phyloP scores from a whole-genome alignment of 1,140 invertebrate genomes.

The Temnothorax nylanderi region DNA sequence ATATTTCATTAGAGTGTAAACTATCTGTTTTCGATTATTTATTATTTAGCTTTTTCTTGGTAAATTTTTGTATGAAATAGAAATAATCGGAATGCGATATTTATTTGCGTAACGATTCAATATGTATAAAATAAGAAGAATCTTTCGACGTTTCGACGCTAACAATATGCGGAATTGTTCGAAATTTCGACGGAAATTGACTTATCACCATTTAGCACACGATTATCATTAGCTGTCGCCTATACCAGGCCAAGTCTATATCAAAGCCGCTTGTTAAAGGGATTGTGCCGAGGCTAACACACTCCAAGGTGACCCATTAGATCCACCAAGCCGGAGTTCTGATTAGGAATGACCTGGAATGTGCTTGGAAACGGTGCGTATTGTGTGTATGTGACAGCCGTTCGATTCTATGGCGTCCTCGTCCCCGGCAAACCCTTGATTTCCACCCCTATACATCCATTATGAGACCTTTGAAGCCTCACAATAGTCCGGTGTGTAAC shows the following conservation, averaged over 20 bases:
- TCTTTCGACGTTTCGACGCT: not conserved
- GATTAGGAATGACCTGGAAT: conserved; percentile 65
- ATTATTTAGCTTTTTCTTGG: not conserved
- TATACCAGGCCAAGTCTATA: not conserved
- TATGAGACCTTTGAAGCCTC: conserved; percentile 75
- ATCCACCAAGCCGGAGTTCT: conserved; percentile 55
- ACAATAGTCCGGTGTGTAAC: conserved; percentile 75
- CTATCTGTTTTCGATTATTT: not conserved
- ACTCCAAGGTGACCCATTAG: conserved; percentile 43
- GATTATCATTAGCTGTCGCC: not conserved
- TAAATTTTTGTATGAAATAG: not conserved
- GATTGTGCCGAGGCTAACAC: conserved; percentile 10
- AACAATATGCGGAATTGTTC: not conserved
- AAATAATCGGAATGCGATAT: not conserved
- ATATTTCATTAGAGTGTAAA: no score
- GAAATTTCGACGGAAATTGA: not conserved
- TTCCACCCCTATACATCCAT: conserved; percentile 51
- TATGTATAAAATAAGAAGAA: not conserved
- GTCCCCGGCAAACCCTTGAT: conserved; percentile 54
- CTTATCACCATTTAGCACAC: not conserved
- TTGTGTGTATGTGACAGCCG: conserved; percentile 55
- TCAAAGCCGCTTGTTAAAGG: conserved; percentile 18
- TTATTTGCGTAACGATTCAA: not conserved
- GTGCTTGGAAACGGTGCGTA: conserved; percentile 65
- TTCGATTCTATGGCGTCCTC: conserved; percentile 28